Conservation (phyloP, 1,140 invertebrate genomes). For the Chrysomallon squamiferum region DNA sequence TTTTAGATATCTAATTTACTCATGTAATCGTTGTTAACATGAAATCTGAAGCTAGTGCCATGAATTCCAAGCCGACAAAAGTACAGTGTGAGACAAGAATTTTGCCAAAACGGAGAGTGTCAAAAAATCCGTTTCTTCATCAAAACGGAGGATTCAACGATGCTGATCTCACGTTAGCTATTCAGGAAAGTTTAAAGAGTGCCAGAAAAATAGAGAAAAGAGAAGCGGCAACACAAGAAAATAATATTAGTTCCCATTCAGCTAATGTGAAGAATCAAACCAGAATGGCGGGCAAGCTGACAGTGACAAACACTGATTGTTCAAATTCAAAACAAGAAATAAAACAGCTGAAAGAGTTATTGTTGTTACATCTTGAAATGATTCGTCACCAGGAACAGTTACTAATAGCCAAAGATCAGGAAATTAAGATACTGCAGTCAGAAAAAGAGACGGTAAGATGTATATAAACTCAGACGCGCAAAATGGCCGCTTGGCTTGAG, state of each 20-base stretch:
- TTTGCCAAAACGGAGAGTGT: conserved; percentile 29
- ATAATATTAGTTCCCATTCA: conserved; percentile 10
- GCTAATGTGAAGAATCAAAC: conserved; percentile 4
- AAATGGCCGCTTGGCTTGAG: conserved; percentile 5
- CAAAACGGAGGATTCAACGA: conserved; percentile 40
- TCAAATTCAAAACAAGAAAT: conserved; percentile 12
- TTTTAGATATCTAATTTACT: no score
- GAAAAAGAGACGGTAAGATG: conserved; percentile 40
- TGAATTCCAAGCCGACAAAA: conserved; percentile 27
- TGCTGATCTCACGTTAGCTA: conserved; percentile 42
- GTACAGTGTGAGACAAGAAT: conserved; percentile 31
- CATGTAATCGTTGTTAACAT: conserved; percentile 14
- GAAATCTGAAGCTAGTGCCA: conserved; percentile 28
- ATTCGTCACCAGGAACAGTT: conserved; percentile 46
- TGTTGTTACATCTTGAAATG: conserved; percentile 41
- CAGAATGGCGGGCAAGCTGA: conserved; percentile 12
- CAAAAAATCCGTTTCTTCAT: conserved; percentile 21
- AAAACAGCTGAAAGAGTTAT: conserved; percentile 38
- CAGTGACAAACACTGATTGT: conserved; percentile 10
- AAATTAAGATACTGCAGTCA: conserved; percentile 29
- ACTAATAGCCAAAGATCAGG: conserved; percentile 36
- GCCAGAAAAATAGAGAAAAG: conserved; percentile 32
- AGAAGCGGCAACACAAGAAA: conserved; percentile 12
- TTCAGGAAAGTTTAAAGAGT: conserved; percentile 48
- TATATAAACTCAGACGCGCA: not conserved